Conservation (phyloP, 1,140 invertebrate species). For the Phymastichus coffea region DNA sequence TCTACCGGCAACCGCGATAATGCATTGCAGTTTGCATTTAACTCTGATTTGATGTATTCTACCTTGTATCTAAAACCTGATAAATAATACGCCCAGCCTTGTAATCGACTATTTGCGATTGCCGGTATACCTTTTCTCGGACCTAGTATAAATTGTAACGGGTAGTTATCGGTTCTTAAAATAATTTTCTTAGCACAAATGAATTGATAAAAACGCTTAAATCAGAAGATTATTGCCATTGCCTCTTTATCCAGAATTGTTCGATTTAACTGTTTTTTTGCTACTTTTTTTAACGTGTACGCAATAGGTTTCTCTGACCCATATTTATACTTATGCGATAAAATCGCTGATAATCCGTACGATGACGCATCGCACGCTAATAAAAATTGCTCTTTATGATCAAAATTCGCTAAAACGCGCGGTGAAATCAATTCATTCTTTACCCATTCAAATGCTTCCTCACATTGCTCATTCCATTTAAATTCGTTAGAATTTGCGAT, state of each 20-base stretch:
- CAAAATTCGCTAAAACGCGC: conserved; percentile 31
- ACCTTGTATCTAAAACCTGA: conserved; percentile 41
- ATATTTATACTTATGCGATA: conserved; percentile 46
- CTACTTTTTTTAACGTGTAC: conserved; percentile 51
- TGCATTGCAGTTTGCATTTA: conserved; percentile 32
- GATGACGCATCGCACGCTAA: conserved; percentile 29
- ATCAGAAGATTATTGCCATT: conserved; percentile 50
- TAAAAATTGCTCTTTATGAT: conserved; percentile 27
- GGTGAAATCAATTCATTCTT: conserved; percentile 30
- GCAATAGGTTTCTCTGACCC: conserved; percentile 46
- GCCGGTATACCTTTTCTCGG: conserved; percentile 38
- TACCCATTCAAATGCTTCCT: conserved; percentile 25
- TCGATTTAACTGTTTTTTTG: conserved; percentile 49
- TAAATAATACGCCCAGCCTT: conserved; percentile 43
- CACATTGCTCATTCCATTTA: conserved; percentile 13
- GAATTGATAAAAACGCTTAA: conserved; percentile 51
- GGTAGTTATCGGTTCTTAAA: conserved; percentile 55
- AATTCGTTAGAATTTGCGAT: conserved; percentile 26
- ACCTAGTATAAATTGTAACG: conserved; percentile 52
- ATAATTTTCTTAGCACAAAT: conserved; percentile 44
- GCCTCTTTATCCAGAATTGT: conserved; percentile 55
- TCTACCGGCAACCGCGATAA: conserved; percentile 29
- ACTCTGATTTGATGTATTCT: conserved; percentile 36
- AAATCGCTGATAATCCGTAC: conserved; percentile 29
- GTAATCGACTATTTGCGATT: conserved; percentile 37